These are phyloP conservation scores for Aurelia coerulea DNA, from an alignment of 30 jellyfish, hydroid and myxozoan genomes.

Conservation along the genomic window DNA sequence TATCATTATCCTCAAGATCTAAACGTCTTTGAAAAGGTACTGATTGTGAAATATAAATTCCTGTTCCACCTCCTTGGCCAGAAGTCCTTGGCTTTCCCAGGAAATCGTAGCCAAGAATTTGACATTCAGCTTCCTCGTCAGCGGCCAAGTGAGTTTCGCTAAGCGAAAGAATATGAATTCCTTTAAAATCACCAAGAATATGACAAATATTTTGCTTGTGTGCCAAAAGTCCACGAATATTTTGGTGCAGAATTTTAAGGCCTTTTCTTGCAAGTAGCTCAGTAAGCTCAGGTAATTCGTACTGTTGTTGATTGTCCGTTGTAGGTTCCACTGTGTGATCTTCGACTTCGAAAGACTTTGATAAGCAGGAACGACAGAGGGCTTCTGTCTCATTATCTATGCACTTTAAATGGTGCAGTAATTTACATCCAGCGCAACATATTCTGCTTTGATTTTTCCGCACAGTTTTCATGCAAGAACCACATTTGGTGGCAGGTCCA, in stretches of 20 bases:
- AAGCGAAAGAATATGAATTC: background rate
- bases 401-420: conserved; percentile 54
- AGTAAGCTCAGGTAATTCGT: conserved; percentile 49
- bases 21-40: conserved; percentile 53
- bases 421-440: conserved; percentile 36
- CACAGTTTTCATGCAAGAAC: conserved; percentile 10
- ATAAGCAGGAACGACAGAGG: conserved; percentile 56
- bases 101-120: conserved; percentile 41
- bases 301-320: conserved; percentile 41
- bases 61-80: conserved; percentile 33
- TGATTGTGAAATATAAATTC: conserved; percentile 43
- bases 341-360: conserved; percentile 43
- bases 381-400: conserved; percentile 43
- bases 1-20: conserved; percentile 56
- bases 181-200: conserved; percentile 51
- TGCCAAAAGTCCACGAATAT: conserved; percentile 53
- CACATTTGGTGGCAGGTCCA: conserved; percentile 2
- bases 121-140: conserved; percentile 52
- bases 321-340: conserved; percentile 49
- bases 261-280: conserved; percentile 63
- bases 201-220: conserved; percentile 36
- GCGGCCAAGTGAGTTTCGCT: conserved; percentile 47
- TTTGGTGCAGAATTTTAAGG: conserved; percentile 61
- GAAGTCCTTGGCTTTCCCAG: conserved; percentile 37
- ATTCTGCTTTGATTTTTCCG: conserved; percentile 51